Evolutionary conservation across 2,888 invertebrate species (phyloP), one percentile per base, ranked within the genome.

Genomic region (Pediacus dermestoides): DNA sequence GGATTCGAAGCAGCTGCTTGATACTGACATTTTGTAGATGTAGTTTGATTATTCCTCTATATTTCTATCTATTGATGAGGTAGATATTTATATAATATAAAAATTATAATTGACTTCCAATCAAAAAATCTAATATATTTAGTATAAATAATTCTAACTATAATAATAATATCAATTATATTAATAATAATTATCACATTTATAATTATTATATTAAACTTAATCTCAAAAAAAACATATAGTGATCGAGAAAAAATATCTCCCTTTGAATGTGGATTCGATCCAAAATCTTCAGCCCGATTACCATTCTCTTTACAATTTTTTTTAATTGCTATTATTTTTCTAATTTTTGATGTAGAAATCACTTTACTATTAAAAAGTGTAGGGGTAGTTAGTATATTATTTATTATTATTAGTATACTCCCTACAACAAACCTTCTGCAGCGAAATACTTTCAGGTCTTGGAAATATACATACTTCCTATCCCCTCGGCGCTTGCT

Each of bases 281-380:
- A 77, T 25, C 73, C 75, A 2, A 69, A 71, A 64, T 68, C 60
- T 3, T 69, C 68, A 0, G 60, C 73, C 1, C 76, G 76, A 1
- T 18, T 75, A n/a, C 75, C 76, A 0, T 78, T 78, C 57, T 77
- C 76, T 8, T 45, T 77, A 60, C 80, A 78, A 66, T 77, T 83
- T 72, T 77, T 79, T 72, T 61, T 77, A 73, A 77, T 82, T 65
- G 75, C 80, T 21, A 69, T 82, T 63, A 77, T 84, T 71, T 83
- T 83, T 63, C 68, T 82, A 74, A 80, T 84, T 71, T 84, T 83
- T 74, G 82, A 83, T 73, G 74, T 82, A 43, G 82, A 82, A 78
- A 80, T 83, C 69, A 74, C 77, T n/a, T n/a, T n/a, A n/a, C n/a
- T n/a, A n/a, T n/a, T n/a, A n/a, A n/a, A n/a, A n/a, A n/a, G n/a